Evolutionary conservation across 1,140 invertebrate species (phyloP).

Genomic region (Listronotus oregonensis): DNA sequence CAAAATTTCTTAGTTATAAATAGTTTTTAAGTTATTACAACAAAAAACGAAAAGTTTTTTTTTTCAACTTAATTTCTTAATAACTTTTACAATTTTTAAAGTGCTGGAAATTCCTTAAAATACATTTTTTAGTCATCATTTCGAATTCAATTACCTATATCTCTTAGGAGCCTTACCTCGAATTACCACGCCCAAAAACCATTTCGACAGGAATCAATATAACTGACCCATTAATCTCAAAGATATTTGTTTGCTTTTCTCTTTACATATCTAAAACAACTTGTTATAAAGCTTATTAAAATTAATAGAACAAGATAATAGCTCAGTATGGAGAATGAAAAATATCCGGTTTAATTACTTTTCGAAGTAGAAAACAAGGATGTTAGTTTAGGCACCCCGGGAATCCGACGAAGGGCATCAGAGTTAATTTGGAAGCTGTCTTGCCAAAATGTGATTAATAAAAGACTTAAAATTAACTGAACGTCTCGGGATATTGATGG

Average conservation of each 20-base stretch:
- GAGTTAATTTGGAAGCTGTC: slow-evolving; percentile 50
- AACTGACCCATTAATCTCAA: too few species aligned
- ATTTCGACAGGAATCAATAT: too few species aligned
- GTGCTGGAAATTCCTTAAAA: too few species aligned
- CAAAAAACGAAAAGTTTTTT: too few species aligned
- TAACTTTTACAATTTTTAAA: too few species aligned
- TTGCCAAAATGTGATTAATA: slow-evolving; percentile 48
- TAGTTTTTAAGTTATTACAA: too few species aligned
- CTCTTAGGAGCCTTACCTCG: too few species aligned
- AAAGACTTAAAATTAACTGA: slow-evolving; percentile 39
- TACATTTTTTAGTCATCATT: too few species aligned
- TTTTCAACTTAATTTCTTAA: too few species aligned
- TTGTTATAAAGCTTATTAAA: slow-evolving; percentile 42
- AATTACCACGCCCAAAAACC: too few species aligned
- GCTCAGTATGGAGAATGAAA: slow-evolving; percentile 48
- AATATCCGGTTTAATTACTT: slow-evolving; percentile 30
- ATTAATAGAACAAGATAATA: slow-evolving; percentile 48
- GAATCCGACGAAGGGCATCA: slow-evolving; percentile 45
- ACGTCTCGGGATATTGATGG: slow-evolving; percentile 29
- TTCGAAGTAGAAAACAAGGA: slow-evolving; percentile 43
- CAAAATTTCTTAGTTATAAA: too few species aligned
- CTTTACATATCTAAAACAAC: slow-evolving; percentile 15
- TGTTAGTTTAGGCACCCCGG: slow-evolving; percentile 48
- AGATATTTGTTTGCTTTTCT: neutral
- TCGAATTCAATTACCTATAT: too few species aligned